Evolutionary conservation across 2,797 vertebrate genomes (phyloP), one percentile per base, ranked within the genome.

Genomic region (Chiloscyllium punctatum): DNA sequence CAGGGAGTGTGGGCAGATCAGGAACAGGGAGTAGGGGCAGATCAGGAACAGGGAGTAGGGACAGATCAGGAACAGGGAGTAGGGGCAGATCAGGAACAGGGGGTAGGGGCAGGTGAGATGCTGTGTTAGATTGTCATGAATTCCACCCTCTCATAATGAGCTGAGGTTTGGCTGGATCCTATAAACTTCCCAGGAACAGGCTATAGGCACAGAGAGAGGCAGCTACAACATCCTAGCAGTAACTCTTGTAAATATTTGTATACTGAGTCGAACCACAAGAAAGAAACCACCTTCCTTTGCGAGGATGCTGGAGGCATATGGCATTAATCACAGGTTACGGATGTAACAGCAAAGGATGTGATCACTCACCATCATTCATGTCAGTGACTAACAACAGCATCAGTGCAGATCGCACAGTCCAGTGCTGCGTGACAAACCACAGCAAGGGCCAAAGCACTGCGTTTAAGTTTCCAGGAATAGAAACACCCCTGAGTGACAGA

Each of bases 161-260:
- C 11, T 33, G 48, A 27, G 13, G 7, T 88, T 66, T 91, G n/a
- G 15, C 16, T 15, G 7, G 53, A 11, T 69, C n/a, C 91, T 33
- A 37, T 94, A 94, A 23, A 71, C 37, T 27, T 21, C 53, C 21
- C 66, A 57, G 33, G 25, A 42, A 68, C n/a, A 69, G n/a, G 91
- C 91, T 42, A 2, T 62, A 48, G 66, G 27, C 21, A 4, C 23
- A 71, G 18, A 33, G 57, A 66, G 11, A 91, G 57, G 33, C 88
- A 91, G 88, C 53, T 69, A 27, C n/a, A 8, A 48, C 91, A 37
- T 71, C 66, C 62, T 27, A 37, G 42, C 69, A 66, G 91, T 69
- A 94, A 94, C 23, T 66, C 42, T 66, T 48, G 66, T 94, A 42
- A 42, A 94, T 94, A 94, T 68, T 94, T 94, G 57, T 66, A 69